These are phyloP conservation scores for Atta texana DNA, from an alignment of 1,140 invertebrate species.

Conservation along the genomic window DNA sequence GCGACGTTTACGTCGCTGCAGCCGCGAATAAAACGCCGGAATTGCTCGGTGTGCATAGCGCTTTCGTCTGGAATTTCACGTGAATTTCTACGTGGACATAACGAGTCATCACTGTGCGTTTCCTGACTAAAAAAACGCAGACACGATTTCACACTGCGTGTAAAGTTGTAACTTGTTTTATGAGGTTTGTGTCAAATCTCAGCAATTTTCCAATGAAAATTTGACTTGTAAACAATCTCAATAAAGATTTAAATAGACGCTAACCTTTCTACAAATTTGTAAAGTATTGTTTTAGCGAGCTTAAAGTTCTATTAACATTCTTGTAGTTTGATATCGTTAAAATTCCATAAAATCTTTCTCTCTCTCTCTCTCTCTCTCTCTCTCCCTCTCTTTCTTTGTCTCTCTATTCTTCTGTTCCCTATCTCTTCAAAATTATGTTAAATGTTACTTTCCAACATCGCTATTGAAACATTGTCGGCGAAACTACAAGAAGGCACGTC, in stretches of 20 bases:
- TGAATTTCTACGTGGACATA: conserved; percentile 49
- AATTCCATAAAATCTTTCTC: neutral
- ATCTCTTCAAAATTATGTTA: neutral
- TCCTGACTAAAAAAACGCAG: conserved; percentile 24
- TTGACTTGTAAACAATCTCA: neutral
- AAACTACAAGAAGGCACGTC: conserved; percentile 19
- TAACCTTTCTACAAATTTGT: neutral
- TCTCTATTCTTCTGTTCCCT: no score
- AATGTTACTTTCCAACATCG: conserved; percentile 5
- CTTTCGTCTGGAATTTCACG: conserved; percentile 49
- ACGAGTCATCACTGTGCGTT: conserved; percentile 16
- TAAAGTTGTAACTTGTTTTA: conserved; percentile 6
- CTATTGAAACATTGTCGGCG: conserved; percentile 15
- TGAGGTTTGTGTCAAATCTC: neutral
- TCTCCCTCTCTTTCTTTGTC: no score
- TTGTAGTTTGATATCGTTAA: neutral
- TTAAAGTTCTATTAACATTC: conserved; percentile 22
- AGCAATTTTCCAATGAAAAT: neutral
- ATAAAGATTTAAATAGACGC: neutral
- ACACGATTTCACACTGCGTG: neutral
- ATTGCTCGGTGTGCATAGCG: conserved; percentile 32
- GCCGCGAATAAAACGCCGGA: conserved; percentile 57
- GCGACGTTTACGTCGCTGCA: conserved; percentile 17
- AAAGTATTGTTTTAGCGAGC: neutral
- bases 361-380: no score